Base-by-base conservation (phyloP, 2,113 vertebrate species). In the Microcebus griseorufus region DNA sequence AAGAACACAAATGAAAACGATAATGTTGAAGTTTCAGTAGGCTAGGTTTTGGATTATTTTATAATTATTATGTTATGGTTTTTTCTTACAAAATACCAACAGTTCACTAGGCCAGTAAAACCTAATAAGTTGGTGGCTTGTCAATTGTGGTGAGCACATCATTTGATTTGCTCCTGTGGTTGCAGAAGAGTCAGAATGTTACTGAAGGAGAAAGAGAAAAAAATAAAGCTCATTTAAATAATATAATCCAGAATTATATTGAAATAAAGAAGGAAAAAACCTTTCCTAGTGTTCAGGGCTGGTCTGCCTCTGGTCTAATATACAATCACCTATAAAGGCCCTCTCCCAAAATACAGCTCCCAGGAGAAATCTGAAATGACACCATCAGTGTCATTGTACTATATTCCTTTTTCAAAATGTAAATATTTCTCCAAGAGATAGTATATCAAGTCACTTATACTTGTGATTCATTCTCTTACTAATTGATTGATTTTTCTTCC, bases 1-100 rank as follows among this genome's bases (percentile, higher is more conserved):
- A 96, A 95, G 87, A 86, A 83, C 69, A 95, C 76, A 94, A 97
- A 96, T 96, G 58, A 93, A 96, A 97, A 90, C 90, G 75, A 96
- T 96, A 95, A 95, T 96, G 70, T 94, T 92, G 23, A 20, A 96
- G 75, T 94, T 95, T 95, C 83, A 95, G 83, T 65, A 96, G 84
- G 81, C 37, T 95, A 48, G 48, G 42, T 84, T 97, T 97, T 87
- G 45, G 37, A 81, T 97, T 88, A 90, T 97, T 97, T 94, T 96
- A 73, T 95, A 97, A 96, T 97, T 96, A 96, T 82, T n/a, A 80
- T 95, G 81, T 78, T 96, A 96, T 76, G 32, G 34, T 88, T 93
- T 94, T 90, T 58, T 89, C 70, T 95, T 94, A 94, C 55, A 39
- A 94, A 98, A 97, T 96, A 86, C 79, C 85, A 95, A 93, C 70